Evolutionary conservation across 2,797 vertebrate species (phyloP).

Genomic region (Dicrostonyx torquatus): DNA sequence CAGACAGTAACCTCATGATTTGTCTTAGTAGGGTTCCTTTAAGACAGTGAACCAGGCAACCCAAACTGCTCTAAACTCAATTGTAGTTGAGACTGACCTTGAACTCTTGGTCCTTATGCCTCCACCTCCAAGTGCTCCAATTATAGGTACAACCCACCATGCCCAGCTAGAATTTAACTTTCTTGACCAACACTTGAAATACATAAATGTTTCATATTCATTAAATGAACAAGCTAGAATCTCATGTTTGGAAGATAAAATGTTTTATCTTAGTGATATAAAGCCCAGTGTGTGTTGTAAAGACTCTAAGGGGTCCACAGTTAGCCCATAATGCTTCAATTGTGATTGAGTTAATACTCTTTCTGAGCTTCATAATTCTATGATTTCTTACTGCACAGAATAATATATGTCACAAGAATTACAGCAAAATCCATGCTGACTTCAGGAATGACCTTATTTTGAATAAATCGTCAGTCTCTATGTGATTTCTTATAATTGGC

Average conservation of each 20-base stretch:
- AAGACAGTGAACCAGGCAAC: background rate
- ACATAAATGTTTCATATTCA: background rate
- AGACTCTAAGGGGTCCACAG: background rate
- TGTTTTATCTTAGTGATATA: constrained; percentile 48
- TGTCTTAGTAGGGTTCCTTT: background rate
- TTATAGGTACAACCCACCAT: background rate
- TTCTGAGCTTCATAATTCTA: constrained; percentile 41
- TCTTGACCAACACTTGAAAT: background rate
- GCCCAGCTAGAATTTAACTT: background rate
- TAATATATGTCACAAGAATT: constrained; percentile 48
- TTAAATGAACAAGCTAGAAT: constrained; percentile 48
- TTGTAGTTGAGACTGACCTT: background rate
- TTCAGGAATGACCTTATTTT: constrained; percentile 63
- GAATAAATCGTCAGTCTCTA: constrained; percentile 66
- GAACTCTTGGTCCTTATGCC: background rate
- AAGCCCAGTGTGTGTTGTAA: constrained; percentile 10
- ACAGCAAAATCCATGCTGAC: constrained; percentile 60
- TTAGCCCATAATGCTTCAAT: background rate
- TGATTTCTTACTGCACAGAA: constrained; percentile 29
- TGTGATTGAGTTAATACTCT: constrained; percentile 35
- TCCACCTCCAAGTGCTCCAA: background rate
- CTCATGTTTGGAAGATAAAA: background rate
- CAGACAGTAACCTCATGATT: background rate
- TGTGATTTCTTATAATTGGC: constrained; percentile 65
- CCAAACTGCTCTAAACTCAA: background rate